phyloP scores from a whole-genome alignment of 92 coral and sea anemone species.

The Paramuricea clavata region DNA sequence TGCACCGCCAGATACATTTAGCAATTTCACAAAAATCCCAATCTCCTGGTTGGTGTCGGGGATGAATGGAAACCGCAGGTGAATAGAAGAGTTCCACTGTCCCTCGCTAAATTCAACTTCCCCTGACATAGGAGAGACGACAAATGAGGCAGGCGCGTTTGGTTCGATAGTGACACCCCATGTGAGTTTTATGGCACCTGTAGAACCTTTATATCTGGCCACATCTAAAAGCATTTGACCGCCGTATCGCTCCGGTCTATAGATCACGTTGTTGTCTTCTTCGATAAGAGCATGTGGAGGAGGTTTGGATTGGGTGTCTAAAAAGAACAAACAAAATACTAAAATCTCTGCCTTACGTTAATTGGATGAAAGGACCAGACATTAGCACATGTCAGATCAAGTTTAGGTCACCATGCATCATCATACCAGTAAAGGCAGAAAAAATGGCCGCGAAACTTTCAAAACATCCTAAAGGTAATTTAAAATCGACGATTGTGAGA shows the following conservation, averaged over 20 bases:
- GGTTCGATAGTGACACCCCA: constrained; percentile 86
- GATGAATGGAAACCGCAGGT: constrained; percentile 55
- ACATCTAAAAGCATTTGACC: constrained; percentile 76
- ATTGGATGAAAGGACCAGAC: too few species aligned
- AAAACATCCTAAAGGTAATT: too few species aligned
- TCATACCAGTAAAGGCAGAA: too few species aligned
- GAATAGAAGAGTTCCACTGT: constrained; percentile 84
- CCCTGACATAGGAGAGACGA: constrained; percentile 81
- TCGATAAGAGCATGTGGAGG: constrained; percentile 63
- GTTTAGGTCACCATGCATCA: too few species aligned
- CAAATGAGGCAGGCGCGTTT: constrained; percentile 30
- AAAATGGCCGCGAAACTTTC: too few species aligned
- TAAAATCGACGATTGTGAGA: too few species aligned
- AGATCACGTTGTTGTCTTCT: constrained; percentile 66
- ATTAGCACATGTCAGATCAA: too few species aligned
- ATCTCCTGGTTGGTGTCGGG: not conserved
- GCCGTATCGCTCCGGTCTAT: constrained; percentile 68
- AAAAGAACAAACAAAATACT: too few species aligned
- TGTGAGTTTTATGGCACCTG: constrained; percentile 76
- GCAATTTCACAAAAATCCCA: not conserved
- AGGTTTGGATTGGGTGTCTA: too few species aligned
- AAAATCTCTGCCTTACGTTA: too few species aligned
- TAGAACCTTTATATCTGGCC: constrained; percentile 87
- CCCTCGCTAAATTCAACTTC: constrained; percentile 69
- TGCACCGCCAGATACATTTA: constrained; percentile 14